Evolutionary conservation across 1,140 invertebrate genomes (phyloP), one percentile per base, ranked within the genome.

Genomic region (Eurosta solidaginis): DNA sequence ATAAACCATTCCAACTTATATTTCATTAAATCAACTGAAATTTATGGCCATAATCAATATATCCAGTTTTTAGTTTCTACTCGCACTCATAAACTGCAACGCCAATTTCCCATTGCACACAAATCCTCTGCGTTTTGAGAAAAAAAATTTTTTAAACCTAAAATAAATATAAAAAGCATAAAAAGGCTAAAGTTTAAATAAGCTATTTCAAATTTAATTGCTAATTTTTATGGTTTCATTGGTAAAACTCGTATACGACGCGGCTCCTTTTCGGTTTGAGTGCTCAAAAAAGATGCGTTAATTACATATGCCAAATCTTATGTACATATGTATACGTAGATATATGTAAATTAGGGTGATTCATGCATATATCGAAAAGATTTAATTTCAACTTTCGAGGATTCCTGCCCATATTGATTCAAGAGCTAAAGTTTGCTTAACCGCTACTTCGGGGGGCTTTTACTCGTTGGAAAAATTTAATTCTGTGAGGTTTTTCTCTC

Each of bases 181-280:
- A n/a, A 9, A 47, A 47, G 12, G 17, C 29, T 40, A 29, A 9
- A 42, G 59, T 33, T 68, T 68, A 68, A 68, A 42, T 68, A 68
- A 68, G 59, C 20, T 40, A 68, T 68, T 68, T 68, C 59, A 68
- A n/a, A 33, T 68, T 68, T 68, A 68, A 68, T 68, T 68, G 59
- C 36, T n/a, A 22, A 68, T 20, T 68, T 68, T 68, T 68, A 68
- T 68, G 59, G 59, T 68, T 68, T 68, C 59, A 68, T 68, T 14
- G 59, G 33, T 42, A n/a, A n/a, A 40, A 68, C 59, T 68, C 33
- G 59, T 68, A 68, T 68, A 40, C n/a, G 33, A 17, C 33, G 59
- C 59, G 59, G 59, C n/a, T 68, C 59, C 59, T 68, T 68, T 68
- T 20, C 33, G n/a, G 33, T 40, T 68, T 68, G 36, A 68, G 36